These are phyloP conservation scores for Tenualosa thibaudeaui DNA, from an alignment of 2,797 vertebrate species.

Conservation along the genomic window DNA sequence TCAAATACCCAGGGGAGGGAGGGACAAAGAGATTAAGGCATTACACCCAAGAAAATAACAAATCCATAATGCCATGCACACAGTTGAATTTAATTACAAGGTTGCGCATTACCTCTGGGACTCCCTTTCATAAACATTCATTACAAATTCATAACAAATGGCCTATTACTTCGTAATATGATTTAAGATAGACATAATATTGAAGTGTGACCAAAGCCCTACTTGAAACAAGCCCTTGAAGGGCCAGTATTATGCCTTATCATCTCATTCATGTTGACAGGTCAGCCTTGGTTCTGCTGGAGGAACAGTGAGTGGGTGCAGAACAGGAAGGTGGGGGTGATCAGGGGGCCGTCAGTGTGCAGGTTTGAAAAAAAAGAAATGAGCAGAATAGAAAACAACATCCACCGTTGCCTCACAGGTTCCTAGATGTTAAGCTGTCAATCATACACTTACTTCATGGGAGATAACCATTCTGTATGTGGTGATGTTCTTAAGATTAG, in stretches of 20 bases:
- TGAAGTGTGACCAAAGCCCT: background rate
- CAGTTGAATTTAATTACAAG: constrained; percentile 1
- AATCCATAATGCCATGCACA: background rate
- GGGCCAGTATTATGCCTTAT: background rate
- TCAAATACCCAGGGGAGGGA: constrained; percentile 28
- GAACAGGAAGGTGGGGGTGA: background rate
- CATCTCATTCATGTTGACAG: background rate
- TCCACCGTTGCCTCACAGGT: background rate
- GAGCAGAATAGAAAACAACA: no score
- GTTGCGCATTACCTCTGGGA: background rate
- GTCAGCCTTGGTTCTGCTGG: background rate
- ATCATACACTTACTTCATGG: background rate
- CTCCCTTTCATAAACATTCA: background rate
- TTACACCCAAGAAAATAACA: background rate
- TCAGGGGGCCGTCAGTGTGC: background rate
- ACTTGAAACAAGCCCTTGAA: constrained; percentile 1
- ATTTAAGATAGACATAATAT: background rate
- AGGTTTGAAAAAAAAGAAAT: background rate
- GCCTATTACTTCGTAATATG: background rate
- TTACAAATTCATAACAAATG: background rate
- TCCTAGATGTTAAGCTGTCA: background rate
- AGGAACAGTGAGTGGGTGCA: background rate
- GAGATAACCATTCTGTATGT: constrained; percentile 10
- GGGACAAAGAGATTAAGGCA: constrained; percentile 39
- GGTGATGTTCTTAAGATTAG: constrained; percentile 13